Evolutionary conservation across 2,113 vertebrate genomes (phyloP), one percentile per base, ranked within the genome.

Genomic region (Catharus minimus): DNA sequence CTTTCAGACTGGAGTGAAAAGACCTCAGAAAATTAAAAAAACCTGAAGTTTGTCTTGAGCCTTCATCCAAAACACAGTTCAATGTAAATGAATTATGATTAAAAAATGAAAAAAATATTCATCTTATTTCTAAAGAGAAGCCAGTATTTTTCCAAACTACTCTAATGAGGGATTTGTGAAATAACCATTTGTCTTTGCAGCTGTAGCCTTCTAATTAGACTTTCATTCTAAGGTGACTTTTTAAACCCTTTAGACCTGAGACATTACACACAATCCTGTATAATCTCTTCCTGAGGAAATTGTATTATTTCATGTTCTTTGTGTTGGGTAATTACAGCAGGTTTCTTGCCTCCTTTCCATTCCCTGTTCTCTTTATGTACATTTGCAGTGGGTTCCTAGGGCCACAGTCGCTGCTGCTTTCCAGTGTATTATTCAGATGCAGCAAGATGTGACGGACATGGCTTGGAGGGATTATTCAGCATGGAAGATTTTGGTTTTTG

Each of bases 201-300:
- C 62, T 57, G 16, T 16, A 73, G 62, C 27, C 55, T 85, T 69
- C 78, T 77, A 93, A 96, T 94, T 91, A 76, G 73, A 61, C 68
- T 83, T 80, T 41, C 15, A 28, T 61, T 81, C 27, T 50, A 58
- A 84, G 71, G 44, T 89, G 86, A 89, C 28, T 73, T 89, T 86
- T 89, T 90, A 95, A 88, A 74, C 30, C 83, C 64, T 82, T 90
- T 73, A 84, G 36, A 73, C n/a, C 56, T 33, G 41, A 79, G 67
- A 84, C 58, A 19, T 87, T 53, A 68, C 46, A 68, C 28, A 43
- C 39, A 82, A 89, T 76, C 64, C 58, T 68, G 81, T 78, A 47
- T 94, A 96, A 91, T 94, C 87, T 92, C 77, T 94, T 93, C 94
- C 94, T 83, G 78, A 83, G 88, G 87, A 96, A 92, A 89, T 73